Evolutionary conservation across 1,140 invertebrate species (phyloP), one percentile per base, ranked within the genome.

Genomic region (Dinothrombium tinctorium): DNA sequence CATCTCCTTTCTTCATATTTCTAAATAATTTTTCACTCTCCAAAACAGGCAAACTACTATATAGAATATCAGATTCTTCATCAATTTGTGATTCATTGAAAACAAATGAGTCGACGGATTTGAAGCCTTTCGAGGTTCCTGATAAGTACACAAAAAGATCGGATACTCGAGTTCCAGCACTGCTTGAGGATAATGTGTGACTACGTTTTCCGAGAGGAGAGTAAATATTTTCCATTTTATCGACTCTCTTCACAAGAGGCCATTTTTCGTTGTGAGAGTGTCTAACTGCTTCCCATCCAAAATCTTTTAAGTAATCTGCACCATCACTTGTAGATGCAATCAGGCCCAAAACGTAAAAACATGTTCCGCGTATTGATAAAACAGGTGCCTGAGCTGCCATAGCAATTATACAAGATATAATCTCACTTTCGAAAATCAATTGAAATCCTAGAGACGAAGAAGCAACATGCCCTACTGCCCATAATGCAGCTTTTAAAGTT

Each of bases 391-490:
- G 67, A 50, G 76, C 72, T 1, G 75, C 81, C 37, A 90, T 59
- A 19, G 68, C 58, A 1, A 73, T 66, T 29, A 81, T 62, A 29
- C 63, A 54, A 31, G 62, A 61, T 21, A 79, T 53, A 15, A 74
- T 59, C 39, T 65, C 64, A 40, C 67, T 56, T 41, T 68, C 63
- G 24, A 63, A 66, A 12, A 90, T 58, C 46, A 75, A 69, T 24
- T 72, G 64, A 11, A 82, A 61, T 1, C 83, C 84, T 36, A 67
- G 62, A 0, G 62, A 55, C 15, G 78, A 77, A 0, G 72, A 73
- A 2, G 76, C 77, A 15, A 78, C 65, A 54, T 87, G 81, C 11
- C 79, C 79, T 21, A 86, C 57, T 7, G 75, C 74, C 86, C 87
- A 95, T 0, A 95, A 55, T 0, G 83, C 76, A 17, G 81, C 69